These are phyloP conservation scores for Stigmatopora argus DNA, from an alignment of 2,113 vertebrate species.

Conservation along the genomic window DNA sequence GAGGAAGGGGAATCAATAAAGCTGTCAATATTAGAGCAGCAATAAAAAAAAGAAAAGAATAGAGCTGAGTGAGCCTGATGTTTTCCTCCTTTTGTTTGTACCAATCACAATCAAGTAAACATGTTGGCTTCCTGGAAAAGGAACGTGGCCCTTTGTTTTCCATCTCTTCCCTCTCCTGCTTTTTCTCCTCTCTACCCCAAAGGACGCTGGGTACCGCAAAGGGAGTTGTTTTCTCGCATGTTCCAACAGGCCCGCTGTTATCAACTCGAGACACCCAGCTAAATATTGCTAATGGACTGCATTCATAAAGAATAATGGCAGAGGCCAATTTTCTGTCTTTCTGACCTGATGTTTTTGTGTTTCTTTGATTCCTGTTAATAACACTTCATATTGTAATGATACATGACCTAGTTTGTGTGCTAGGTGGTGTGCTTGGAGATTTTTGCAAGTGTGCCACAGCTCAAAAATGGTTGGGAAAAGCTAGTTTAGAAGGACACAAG, in stretches of 20 bases:
- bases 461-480: too few relatives aligned
- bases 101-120: constrained; percentile 58
- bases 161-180: constrained; percentile 24
- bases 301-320: constrained; percentile 14
- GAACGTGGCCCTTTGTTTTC: constrained; percentile 48
- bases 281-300: constrained; percentile 58
- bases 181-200: constrained; percentile 23
- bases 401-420: too few relatives aligned
- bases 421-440: too few relatives aligned
- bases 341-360: too few relatives aligned
- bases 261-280: constrained; percentile 19
- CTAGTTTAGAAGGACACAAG: not conserved
- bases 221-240: constrained; percentile 42
- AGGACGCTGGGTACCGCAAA: constrained; percentile 32
- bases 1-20: not conserved
- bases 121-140: constrained; percentile 48
- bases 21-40: not conserved
- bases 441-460: too few relatives aligned
- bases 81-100: constrained; percentile 34
- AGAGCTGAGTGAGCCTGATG: constrained; percentile 23
- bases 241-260: constrained; percentile 47
- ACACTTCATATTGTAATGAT: too few relatives aligned
- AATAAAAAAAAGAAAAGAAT: constrained; percentile 13
- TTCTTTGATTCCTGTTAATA: not conserved
- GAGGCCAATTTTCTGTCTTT: not conserved